phyloP scores from a whole-genome alignment of 2,888 invertebrate species.

The Anthophora plumipes region DNA sequence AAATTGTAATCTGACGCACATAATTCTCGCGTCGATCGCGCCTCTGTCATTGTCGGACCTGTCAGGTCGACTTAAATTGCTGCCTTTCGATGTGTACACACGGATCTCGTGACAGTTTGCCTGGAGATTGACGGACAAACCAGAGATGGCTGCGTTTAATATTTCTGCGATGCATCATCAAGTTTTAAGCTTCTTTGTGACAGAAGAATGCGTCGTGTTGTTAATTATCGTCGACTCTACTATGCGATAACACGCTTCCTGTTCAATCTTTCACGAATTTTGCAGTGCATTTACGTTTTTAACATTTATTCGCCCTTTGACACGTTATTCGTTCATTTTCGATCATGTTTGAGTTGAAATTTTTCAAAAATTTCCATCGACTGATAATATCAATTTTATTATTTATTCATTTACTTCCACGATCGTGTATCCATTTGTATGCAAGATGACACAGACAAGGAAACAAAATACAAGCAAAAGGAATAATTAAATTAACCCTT shows the following conservation, averaged over 20 bases:
- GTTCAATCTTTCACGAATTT: not conserved
- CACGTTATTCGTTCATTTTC: no score
- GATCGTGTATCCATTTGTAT: no score
- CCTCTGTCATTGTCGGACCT: slow-evolving; percentile 27
- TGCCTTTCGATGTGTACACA: slow-evolving; percentile 30
- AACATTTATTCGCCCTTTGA: no score
- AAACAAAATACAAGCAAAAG: no score
- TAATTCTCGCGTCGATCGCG: slow-evolving; percentile 25
- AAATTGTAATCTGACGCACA: slow-evolving; percentile 22
- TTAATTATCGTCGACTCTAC: slow-evolving; percentile 14
- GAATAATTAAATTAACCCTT: no score
- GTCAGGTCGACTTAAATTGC: slow-evolving; percentile 40
- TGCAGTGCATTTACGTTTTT: not conserved
- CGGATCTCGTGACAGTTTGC: slow-evolving; percentile 35
- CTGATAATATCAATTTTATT: no score
- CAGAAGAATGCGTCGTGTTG: not conserved
- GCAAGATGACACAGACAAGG: no score
- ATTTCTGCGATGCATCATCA: slow-evolving; percentile 24
- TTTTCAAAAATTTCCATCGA: no score
- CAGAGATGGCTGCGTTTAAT: slow-evolving; percentile 37
- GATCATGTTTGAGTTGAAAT: no score
- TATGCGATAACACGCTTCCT: not conserved
- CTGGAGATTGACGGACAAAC: slow-evolving; percentile 41
- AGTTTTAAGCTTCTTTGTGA: slow-evolving; percentile 8
- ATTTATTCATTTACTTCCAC: no score